Conservation (phyloP, 2,113 vertebrate species). For the Cichladusa arquata region DNA sequence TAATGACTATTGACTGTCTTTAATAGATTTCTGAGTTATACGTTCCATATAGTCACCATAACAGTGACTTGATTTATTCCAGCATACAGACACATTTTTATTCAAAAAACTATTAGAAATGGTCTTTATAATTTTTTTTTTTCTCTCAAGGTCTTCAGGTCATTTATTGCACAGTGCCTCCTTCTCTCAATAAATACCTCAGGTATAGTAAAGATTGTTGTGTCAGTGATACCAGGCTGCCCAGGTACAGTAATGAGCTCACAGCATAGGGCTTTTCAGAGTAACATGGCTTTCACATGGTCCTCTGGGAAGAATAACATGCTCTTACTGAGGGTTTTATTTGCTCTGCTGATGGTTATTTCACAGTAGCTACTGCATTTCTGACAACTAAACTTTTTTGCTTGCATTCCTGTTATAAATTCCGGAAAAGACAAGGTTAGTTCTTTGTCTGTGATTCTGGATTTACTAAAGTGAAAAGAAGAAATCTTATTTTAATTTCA, state of each 20-base stretch:
- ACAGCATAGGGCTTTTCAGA: not conserved
- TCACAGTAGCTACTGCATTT: not conserved
- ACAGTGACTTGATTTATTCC: not conserved
- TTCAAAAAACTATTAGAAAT: not conserved
- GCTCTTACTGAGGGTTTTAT: not conserved
- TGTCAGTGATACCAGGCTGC: not conserved
- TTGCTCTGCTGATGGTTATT: not conserved
- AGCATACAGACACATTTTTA: not conserved
- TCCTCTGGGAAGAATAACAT: not conserved
- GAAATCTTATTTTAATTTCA: slow-evolving; percentile 31
- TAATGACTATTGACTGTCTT: not conserved
- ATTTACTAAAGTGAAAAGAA: not conserved
- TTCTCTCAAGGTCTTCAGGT: not conserved
- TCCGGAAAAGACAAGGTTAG: not conserved
- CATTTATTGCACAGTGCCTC: not conserved
- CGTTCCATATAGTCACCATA: not conserved
- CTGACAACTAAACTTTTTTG: slow-evolving; percentile 11
- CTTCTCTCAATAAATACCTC: not conserved
- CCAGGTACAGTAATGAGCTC: not conserved
- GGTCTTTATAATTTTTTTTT: not conserved
- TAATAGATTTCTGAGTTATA: not conserved
- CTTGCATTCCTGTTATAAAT: not conserved
- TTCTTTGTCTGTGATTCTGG: not conserved
- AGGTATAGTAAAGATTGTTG: not conserved
- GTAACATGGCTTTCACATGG: not conserved